These are phyloP conservation scores for Platygyra sinensis DNA, from an alignment of 64 coral and sea anemone genomes.

Conservation along the genomic window DNA sequence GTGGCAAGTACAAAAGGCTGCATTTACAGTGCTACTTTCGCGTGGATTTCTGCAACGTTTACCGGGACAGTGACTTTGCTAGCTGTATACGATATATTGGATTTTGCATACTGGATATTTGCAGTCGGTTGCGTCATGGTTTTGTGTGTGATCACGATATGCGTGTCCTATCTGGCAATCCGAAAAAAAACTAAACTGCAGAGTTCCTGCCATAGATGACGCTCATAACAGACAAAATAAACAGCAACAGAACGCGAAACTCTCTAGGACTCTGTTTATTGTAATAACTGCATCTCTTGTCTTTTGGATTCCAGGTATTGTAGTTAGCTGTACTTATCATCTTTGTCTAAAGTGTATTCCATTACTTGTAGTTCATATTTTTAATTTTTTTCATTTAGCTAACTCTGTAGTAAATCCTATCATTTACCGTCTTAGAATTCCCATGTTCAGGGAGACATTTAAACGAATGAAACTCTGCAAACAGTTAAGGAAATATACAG, in stretches of 20 bases:
- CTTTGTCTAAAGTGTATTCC: no score
- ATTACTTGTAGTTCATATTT: no score
- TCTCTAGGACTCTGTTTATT: background rate
- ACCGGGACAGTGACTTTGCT: background rate
- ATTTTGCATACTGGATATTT: background rate
- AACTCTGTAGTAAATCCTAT: no score
- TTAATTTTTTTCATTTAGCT: no score
- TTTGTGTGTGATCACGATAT: background rate
- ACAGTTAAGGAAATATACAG: no score
- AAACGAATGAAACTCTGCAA: no score
- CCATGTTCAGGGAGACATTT: no score
- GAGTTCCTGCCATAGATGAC: background rate
- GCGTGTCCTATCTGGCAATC: background rate
- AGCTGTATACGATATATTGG: background rate
- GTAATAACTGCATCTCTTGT: background rate
- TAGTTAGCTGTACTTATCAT: background rate
- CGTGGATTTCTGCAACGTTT: background rate
- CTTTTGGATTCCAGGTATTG: background rate
- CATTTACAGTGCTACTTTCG: background rate
- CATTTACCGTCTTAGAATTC: no score
- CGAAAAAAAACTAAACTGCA: background rate
- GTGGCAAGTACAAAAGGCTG: background rate
- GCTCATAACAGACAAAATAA: background rate
- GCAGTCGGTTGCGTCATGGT: background rate
- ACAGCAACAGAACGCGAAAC: background rate